Evolutionary conservation across 2,113 vertebrate species (phyloP).

Genomic region (Glaucidium brasilianum): DNA sequence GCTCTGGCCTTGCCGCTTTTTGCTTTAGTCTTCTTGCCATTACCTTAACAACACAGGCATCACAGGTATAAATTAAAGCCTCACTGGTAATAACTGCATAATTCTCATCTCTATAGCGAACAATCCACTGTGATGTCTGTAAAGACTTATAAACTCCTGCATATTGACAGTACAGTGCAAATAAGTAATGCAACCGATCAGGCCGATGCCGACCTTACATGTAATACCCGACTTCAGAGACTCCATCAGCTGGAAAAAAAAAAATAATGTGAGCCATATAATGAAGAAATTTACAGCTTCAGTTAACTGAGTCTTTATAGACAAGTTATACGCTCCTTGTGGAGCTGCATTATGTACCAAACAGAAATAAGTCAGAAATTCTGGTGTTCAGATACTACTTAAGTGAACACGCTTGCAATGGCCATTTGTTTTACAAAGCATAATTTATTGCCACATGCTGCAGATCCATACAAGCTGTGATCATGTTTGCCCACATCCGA

Average conservation of each 20-base stretch:
- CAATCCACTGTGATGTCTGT: not conserved
- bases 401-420: not conserved
- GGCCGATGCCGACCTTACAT: not conserved
- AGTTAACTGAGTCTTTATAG: not conserved
- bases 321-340: not conserved
- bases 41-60: not conserved
- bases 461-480: not conserved
- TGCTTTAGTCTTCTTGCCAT: not conserved
- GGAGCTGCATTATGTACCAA: not conserved
- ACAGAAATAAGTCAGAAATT: not conserved
- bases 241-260: not conserved
- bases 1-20: not conserved
- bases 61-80: not conserved
- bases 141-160: not conserved
- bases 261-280: not conserved
- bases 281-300: not conserved
- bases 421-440: not conserved
- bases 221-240: not conserved
- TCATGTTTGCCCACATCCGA: not conserved
- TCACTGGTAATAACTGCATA: not conserved
- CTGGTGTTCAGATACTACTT: not conserved
- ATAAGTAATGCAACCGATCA: not conserved
- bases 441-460: not conserved
- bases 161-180: not conserved
- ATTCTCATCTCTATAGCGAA: not conserved